Percentiles rank a stretch among this genome's conserved stretches.
These are phyloP conservation scores for Castor canadensis DNA, from an alignment of 2,113 vertebrate species.

Conservation along the genomic window DNA sequence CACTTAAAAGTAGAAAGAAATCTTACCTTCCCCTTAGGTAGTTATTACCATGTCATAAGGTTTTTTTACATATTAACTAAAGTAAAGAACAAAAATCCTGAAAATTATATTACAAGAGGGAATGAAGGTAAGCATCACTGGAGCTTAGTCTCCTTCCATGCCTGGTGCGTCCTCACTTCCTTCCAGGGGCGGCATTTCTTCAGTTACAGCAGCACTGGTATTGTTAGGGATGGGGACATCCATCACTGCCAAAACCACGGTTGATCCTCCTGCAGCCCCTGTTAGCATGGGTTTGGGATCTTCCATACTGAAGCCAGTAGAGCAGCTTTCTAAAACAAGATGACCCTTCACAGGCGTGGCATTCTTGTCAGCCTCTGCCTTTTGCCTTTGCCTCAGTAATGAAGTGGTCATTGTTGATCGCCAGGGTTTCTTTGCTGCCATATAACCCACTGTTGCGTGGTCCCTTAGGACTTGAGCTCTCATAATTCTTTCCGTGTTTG, in stretches of 20 bases:
- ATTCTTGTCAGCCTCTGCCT: neutral
- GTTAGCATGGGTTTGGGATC: constrained; percentile 83
- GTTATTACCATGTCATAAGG: constrained; percentile 76
- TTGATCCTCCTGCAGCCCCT: constrained; percentile 91
- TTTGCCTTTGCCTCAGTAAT: neutral
- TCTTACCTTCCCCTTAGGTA: constrained; percentile 76
- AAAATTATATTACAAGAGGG: constrained; percentile 81
- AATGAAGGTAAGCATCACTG: constrained; percentile 78
- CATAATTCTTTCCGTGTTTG: neutral
- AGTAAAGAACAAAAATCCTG: constrained; percentile 83
- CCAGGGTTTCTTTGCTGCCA: neutral
- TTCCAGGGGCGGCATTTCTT: constrained; percentile 93
- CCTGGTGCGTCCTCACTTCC: constrained; percentile 90
- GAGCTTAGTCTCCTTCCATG: constrained; percentile 91
- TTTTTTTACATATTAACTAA: constrained; percentile 83
- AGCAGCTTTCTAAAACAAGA: neutral
- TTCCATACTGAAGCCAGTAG: neutral
- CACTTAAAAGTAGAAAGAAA: constrained; percentile 10
- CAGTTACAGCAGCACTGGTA: too few species aligned
- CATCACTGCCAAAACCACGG: constrained; percentile 92
- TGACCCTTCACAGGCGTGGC: neutral
- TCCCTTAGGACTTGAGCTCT: neutral
- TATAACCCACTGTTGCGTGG: neutral
- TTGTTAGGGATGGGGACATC: constrained; percentile 87
- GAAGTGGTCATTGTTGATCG: neutral